Evolutionary conservation across 35 echinoderm and acorn worm species (phyloP).

Genomic region (Patiria miniata): DNA sequence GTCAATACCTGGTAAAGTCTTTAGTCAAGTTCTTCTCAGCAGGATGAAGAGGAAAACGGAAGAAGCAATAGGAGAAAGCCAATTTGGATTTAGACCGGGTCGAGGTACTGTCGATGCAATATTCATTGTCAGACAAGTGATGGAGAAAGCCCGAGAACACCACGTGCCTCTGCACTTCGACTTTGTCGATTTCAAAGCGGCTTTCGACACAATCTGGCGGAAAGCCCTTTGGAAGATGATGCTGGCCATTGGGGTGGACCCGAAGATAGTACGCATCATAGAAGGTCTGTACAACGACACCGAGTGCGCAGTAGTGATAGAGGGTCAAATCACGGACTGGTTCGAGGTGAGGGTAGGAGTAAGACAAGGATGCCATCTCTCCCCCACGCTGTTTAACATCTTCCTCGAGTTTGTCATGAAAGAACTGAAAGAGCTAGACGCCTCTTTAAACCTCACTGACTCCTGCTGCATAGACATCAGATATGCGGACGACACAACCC

Average conservation of each 20-base stretch:
- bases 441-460: not conserved
- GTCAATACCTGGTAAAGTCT: too few relatives aligned
- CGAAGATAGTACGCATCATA: not conserved
- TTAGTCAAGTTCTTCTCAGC: too few relatives aligned
- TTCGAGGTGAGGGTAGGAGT: conserved; percentile 24
- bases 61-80: too few relatives aligned
- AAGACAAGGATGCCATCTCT: conserved; percentile 32
- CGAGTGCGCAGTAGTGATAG: conserved; percentile 30
- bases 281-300: conserved; percentile 2
- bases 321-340: conserved; percentile 40
- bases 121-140: not conserved
- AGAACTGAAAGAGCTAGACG: conserved; percentile 29
- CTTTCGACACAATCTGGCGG: conserved; percentile 18
- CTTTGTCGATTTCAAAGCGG: conserved; percentile 33
- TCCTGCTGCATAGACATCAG: not conserved
- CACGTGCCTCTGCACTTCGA: conserved; percentile 17
- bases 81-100: too few relatives aligned
- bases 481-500: conserved; percentile 46
- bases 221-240: conserved; percentile 41
- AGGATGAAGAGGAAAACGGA: too few relatives aligned
- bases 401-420: conserved; percentile 46
- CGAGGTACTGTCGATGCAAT: too few relatives aligned
- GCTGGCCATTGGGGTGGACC: not conserved
- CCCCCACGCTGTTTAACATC: conserved; percentile 44
- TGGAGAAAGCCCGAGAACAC: conserved; percentile 5